Evolutionary conservation across 2,113 vertebrate genomes (phyloP).

Genomic region (Jacana jacana): DNA sequence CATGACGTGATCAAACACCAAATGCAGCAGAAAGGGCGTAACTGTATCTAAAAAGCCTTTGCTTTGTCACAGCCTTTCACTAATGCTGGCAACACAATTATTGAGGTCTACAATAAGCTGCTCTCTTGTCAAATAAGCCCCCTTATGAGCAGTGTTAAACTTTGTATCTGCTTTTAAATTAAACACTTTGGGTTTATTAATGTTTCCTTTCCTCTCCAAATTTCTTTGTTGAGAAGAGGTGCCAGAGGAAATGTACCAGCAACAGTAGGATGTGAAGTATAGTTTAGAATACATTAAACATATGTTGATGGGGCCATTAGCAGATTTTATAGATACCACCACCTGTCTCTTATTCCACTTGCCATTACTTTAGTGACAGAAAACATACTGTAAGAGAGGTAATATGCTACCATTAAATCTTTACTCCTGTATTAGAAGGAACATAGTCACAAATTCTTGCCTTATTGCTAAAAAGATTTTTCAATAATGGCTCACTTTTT

Average conservation of each 20-base stretch:
- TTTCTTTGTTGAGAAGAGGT: constrained; percentile 83
- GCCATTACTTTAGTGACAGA: constrained; percentile 70
- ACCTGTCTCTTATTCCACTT: constrained; percentile 77
- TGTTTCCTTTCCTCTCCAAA: constrained; percentile 87
- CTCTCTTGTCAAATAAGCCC: constrained; percentile 68
- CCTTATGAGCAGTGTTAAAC: constrained; percentile 71
- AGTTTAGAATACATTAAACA: constrained; percentile 75
- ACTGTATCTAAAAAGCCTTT: constrained; percentile 60
- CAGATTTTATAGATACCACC: constrained; percentile 74
- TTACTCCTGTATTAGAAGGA: constrained; percentile 61
- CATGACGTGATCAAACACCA: constrained; percentile 16
- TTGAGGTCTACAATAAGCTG: constrained; percentile 68
- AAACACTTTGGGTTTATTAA: constrained; percentile 78
- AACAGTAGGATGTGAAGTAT: constrained; percentile 80
- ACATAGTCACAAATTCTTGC: constrained; percentile 26
- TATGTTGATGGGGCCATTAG: constrained; percentile 76
- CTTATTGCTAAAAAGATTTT: constrained; percentile 29
- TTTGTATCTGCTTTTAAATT: constrained; percentile 78
- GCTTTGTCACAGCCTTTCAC: constrained; percentile 52
- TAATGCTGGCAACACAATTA: constrained; percentile 82
- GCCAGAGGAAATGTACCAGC: constrained; percentile 73
- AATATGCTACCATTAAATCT: constrained; percentile 62
- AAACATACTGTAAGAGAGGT: constrained; percentile 50
- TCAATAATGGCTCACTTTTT: not conserved
- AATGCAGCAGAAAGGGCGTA: constrained; percentile 35